Conservation (phyloP, 2,797 vertebrate genomes). For the Streptopelia turtur region DNA sequence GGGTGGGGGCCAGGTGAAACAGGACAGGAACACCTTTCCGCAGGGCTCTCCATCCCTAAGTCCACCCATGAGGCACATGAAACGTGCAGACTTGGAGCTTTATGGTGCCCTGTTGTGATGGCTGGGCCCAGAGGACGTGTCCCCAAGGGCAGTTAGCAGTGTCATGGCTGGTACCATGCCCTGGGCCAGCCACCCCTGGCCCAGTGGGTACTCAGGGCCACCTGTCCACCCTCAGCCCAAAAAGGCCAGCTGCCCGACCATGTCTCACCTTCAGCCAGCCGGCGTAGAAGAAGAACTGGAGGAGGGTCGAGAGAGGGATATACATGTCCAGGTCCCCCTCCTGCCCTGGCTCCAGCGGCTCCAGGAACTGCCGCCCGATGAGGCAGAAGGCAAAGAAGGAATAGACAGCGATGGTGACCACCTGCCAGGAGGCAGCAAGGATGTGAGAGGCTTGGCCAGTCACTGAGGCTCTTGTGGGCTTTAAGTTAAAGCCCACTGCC, state of each 20-base stretch:
- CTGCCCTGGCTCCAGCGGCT: slow-evolving; percentile 69
- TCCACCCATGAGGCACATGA: neutral
- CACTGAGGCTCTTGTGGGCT: no score
- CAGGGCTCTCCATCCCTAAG: neutral
- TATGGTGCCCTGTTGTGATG: rapidly evolving
- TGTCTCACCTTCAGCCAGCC: slow-evolving; percentile 90
- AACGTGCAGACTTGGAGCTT: neutral
- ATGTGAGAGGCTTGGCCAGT: rapidly evolving
- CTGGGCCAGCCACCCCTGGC: neutral
- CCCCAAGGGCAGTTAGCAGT: neutral
- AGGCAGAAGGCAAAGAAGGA: slow-evolving; percentile 89
- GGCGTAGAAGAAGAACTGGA: slow-evolving; percentile 94
- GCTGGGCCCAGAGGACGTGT: neutral
- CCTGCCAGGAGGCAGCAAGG: slow-evolving; percentile 68
- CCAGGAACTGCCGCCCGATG: slow-evolving; percentile 88
- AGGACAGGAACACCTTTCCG: neutral
- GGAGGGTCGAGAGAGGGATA: slow-evolving; percentile 87
- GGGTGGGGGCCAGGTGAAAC: neutral
- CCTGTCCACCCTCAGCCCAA: neutral
- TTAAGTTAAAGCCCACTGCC: neutral
- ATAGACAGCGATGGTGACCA: slow-evolving; percentile 89
- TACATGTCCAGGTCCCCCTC: slow-evolving; percentile 83
- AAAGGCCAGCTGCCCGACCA: neutral
- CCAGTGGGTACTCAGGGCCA: neutral
- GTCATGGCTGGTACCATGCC: neutral